phyloP scores from a whole-genome alignment of 2,113 vertebrate species.

The Macaca mulatta region DNA sequence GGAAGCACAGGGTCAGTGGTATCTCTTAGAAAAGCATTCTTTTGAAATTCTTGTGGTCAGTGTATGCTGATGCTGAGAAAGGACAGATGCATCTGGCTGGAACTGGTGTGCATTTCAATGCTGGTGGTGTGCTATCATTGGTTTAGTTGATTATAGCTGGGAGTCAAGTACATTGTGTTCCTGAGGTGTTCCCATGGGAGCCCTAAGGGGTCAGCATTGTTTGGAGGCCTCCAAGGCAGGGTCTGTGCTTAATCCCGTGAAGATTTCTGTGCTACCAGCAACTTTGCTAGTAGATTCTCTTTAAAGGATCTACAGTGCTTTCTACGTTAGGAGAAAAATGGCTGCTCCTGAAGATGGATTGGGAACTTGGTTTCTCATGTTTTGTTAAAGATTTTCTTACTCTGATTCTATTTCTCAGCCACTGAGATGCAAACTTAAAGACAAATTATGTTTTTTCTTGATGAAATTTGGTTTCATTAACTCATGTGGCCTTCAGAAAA shows the following conservation, averaged over 20 bases:
- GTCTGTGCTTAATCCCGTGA: not conserved
- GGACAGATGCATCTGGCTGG: not conserved
- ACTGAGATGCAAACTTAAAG: not conserved
- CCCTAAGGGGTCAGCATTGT: no score
- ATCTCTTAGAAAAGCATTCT: not conserved
- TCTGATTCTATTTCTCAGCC: not conserved
- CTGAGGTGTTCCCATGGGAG: not conserved
- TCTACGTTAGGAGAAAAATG: not conserved
- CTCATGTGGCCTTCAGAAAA: not conserved
- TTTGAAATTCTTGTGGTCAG: not conserved
- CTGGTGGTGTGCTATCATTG: not conserved
- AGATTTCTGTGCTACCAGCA: not conserved
- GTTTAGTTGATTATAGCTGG: not conserved
- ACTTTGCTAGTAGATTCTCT: not conserved
- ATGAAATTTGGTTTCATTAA: not conserved
- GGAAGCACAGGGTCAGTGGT: not conserved
- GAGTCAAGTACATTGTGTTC: not conserved
- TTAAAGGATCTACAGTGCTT: not conserved
- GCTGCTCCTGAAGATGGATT: not conserved
- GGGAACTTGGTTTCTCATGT: not conserved
- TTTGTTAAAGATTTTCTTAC: not conserved
- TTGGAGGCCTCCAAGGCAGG: accelerated
- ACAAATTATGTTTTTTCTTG: not conserved
- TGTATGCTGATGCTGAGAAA: not conserved
- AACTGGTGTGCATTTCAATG: not conserved